phyloP scores from a whole-genome alignment of 1,140 invertebrate species.

The Galleria mellonella region DNA sequence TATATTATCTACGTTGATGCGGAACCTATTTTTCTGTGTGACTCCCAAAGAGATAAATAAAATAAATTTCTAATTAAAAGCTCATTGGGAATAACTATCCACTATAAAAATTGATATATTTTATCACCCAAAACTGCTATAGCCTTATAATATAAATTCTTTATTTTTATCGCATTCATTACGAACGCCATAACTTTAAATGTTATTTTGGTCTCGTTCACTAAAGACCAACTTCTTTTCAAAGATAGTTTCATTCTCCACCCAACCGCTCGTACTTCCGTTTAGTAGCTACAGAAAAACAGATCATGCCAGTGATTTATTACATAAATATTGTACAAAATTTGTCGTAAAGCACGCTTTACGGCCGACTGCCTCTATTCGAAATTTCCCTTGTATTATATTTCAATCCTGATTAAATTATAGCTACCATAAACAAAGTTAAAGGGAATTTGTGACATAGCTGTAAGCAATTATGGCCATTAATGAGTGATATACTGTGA shows the following conservation, averaged over 20 bases:
- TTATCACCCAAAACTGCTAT: too few relatives aligned
- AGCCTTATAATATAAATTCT: too few relatives aligned
- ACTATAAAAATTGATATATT: too few relatives aligned
- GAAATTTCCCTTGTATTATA: conserved; percentile 36
- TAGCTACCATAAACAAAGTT: conserved; percentile 35
- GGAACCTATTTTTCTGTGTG: too few relatives aligned
- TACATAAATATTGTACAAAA: conserved; percentile 46
- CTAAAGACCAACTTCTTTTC: background rate
- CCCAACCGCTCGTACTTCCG: conserved; percentile 31
- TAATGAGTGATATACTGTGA: conserved; percentile 18
- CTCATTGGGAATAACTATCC: too few relatives aligned
- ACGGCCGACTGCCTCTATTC: conserved; percentile 32
- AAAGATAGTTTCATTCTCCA: conserved; percentile 1
- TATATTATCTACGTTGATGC: too few relatives aligned
- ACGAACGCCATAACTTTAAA: conserved; percentile 1
- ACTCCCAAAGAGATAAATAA: too few relatives aligned
- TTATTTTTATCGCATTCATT: background rate
- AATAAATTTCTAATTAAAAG: too few relatives aligned
- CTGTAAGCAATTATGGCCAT: conserved; percentile 30
- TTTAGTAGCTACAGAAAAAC: conserved; percentile 26
- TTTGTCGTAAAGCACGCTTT: conserved; percentile 48
- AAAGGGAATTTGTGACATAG: conserved; percentile 33
- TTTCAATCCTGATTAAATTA: conserved; percentile 52
- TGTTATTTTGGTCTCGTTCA: background rate
- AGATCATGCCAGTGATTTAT: conserved; percentile 40